Conservation (phyloP, 2,888 invertebrate genomes). For the Pyralis farinalis region DNA sequence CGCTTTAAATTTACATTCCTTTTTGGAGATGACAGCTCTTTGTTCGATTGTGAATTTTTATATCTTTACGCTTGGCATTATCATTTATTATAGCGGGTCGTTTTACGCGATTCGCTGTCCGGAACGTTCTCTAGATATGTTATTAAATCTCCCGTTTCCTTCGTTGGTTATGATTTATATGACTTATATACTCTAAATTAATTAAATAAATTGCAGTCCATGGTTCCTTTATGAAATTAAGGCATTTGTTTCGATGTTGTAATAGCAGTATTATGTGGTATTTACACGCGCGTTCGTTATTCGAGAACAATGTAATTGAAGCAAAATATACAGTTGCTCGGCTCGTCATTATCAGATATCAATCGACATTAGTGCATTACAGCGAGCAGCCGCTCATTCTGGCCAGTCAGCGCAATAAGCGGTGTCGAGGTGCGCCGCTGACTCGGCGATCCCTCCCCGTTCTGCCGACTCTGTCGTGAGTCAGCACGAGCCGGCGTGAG, state of each 20-base stretch:
- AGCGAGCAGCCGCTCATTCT: slow-evolving; percentile 38
- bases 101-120: slow-evolving; percentile 21
- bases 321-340: slow-evolving; percentile 5
- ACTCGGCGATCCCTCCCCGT: slow-evolving; percentile 38
- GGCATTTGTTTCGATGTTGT: no score
- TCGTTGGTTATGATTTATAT: no score
- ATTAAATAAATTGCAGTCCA: no score
- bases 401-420: slow-evolving; percentile 61
- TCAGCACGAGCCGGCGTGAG: slow-evolving; percentile 54
- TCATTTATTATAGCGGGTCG: slow-evolving; percentile 31
- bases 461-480: slow-evolving; percentile 51
- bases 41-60: slow-evolving; percentile 22
- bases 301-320: slow-evolving; percentile 12
- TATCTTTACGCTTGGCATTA: slow-evolving; percentile 20
- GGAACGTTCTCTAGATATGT: slow-evolving; percentile 26
- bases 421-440: slow-evolving; percentile 46
- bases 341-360: slow-evolving; percentile 49
- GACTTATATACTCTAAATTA: no score
- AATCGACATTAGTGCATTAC: slow-evolving; percentile 61
- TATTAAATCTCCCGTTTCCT: no score
- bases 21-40: slow-evolving; percentile 4
- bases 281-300: slow-evolving; percentile 9
- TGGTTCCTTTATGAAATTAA: no score
- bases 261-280: no score
- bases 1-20: background rate